Evolutionary conservation across 2,888 invertebrate genomes (phyloP).

Genomic region (Eilema sororculum): DNA sequence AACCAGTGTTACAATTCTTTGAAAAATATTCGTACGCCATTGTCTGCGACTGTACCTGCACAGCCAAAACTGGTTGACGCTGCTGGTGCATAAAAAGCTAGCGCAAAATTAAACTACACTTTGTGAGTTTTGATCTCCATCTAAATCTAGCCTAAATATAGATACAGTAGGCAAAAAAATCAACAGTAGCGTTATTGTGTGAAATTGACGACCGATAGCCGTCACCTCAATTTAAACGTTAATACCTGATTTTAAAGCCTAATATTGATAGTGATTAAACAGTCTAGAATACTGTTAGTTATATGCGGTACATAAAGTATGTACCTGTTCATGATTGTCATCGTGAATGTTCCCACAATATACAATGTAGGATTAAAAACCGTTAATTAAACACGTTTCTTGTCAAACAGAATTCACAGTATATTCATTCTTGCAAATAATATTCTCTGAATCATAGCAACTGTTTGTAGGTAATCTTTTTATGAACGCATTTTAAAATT

Average conservation of each 20-base stretch:
- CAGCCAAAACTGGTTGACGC: not conserved
- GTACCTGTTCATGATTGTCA: slow-evolving; percentile 40
- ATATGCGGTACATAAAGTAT: slow-evolving; percentile 26
- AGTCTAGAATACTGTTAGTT: slow-evolving; percentile 32
- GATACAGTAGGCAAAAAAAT: slow-evolving; percentile 30
- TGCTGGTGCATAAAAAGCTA: slow-evolving; percentile 1
- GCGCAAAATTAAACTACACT: slow-evolving; percentile 16
- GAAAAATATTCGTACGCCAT: too few species aligned
- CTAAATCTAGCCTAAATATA: slow-evolving; percentile 31
- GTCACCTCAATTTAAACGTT: slow-evolving; percentile 17
- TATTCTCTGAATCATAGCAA: not conserved
- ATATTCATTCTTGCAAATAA: too few species aligned
- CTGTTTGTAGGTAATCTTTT: too few species aligned
- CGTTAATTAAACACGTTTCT: slow-evolving; percentile 55
- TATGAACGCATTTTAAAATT: too few species aligned
- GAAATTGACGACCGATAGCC: slow-evolving; percentile 11
- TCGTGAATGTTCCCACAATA: slow-evolving; percentile 53
- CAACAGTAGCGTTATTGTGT: slow-evolving; percentile 25
- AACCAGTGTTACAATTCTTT: too few species aligned
- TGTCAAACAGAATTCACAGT: slow-evolving; percentile 33
- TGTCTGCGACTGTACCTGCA: not conserved
- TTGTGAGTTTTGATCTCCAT: slow-evolving; percentile 23
- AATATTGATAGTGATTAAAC: not conserved
- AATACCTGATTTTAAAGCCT: not conserved
- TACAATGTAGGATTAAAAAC: slow-evolving; percentile 50